These are phyloP conservation scores for Caranx melampygus DNA, from an alignment of 2,113 vertebrate species.

Conservation along the genomic window DNA sequence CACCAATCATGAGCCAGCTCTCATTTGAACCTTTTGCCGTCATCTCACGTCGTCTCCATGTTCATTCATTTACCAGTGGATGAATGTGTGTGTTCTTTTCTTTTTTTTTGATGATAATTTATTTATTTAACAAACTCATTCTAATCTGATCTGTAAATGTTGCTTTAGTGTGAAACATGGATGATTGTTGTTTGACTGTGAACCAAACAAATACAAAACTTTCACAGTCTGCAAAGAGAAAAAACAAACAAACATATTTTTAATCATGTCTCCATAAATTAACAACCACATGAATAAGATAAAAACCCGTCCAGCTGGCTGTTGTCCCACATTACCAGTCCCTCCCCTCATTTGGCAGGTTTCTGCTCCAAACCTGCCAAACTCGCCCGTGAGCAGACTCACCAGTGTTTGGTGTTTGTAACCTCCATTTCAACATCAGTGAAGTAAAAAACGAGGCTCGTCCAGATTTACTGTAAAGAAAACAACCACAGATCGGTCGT, in stretches of 20 bases:
- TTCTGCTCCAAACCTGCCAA: neutral
- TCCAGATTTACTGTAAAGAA: neutral
- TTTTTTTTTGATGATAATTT: neutral
- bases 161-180: neutral
- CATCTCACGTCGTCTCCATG: slow-evolving; percentile 44
- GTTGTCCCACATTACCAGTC: neutral
- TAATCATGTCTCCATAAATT: neutral
- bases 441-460: neutral
- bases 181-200: neutral
- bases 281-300: neutral
- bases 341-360: neutral
- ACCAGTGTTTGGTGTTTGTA: neutral
- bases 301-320: neutral
- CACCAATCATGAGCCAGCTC: slow-evolving; percentile 60
- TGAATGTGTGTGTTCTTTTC: slow-evolving; percentile 46
- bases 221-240: neutral
- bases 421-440: neutral
- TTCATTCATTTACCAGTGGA: slow-evolving; percentile 47
- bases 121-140: neutral
- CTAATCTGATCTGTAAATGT: slow-evolving; percentile 1
- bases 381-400: neutral
- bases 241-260: neutral
- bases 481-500: neutral
- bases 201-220: neutral
- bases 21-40: slow-evolving; percentile 32